Evolutionary conservation across 2,113 vertebrate genomes (phyloP).

Genomic region (Urocynchramus pylzowi): DNA sequence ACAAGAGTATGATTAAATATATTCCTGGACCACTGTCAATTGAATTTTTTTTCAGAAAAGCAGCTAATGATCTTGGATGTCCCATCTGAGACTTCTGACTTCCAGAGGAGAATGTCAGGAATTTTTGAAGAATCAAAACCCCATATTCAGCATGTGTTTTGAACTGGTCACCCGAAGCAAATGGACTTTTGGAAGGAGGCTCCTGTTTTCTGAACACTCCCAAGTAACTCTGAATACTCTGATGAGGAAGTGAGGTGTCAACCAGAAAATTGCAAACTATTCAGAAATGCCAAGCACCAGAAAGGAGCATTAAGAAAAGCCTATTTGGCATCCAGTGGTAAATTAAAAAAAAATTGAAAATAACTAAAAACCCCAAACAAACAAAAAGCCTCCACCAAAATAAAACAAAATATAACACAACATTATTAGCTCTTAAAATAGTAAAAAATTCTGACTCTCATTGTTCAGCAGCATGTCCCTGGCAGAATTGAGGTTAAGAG

Average conservation of each 20-base stretch:
- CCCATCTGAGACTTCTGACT: neutral
- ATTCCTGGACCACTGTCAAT: neutral
- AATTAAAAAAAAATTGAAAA: rapidly evolving
- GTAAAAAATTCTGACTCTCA: neutral
- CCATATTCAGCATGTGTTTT: neutral
- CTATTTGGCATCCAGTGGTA: neutral
- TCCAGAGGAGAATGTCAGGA: neutral
- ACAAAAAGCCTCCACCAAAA: neutral
- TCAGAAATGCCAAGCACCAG: neutral
- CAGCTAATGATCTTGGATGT: neutral
- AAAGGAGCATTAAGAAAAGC: neutral
- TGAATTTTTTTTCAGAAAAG: neutral
- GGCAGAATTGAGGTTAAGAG: neutral
- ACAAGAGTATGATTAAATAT: neutral
- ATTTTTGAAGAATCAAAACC: neutral
- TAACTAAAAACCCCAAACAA: rapidly evolving
- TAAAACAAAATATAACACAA: neutral
- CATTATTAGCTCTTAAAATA: neutral
- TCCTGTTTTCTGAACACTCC: neutral
- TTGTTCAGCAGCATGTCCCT: neutral
- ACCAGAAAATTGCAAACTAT: neutral
- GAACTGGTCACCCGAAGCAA: neutral
- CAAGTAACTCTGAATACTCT: neutral
- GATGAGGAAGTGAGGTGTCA: neutral
- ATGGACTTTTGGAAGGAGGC: neutral